Evolutionary conservation across 2,113 vertebrate species (phyloP), one percentile per base, ranked within the genome.

Genomic region (Elgaria multicarinata): DNA sequence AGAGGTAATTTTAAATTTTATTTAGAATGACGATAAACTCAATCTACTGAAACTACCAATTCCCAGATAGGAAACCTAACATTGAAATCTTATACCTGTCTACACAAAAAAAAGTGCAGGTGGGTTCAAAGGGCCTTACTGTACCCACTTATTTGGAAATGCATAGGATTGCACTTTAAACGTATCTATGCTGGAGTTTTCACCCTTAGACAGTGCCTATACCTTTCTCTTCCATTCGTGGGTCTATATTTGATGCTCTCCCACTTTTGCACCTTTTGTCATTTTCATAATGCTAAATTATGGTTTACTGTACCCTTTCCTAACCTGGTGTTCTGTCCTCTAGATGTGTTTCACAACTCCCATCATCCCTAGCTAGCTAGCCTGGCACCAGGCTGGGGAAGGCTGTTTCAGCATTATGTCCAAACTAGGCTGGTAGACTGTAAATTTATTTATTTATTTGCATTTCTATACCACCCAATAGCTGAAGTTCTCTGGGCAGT

Each of bases 1-100:
- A 24, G 72, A 80, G 46, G 67, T 14, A 20, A 22, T n/a, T 87
- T 39, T 12, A 14, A 6, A 22, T 64, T 67, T 24, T 66, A 50
- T 7, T 46, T 71, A 36, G 44, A 26, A 42, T 64, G 22, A n/a
- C 1, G 53, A 80, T 72, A 81, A 0, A 87, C 13, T 76, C 50
- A n/a, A 74, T 22, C 28, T 88, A 4, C 6, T 13, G 1, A 0
- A 4, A 44, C 62, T 1, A 1, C 58, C 74, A 24, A 0, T n/a
- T 20, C 1, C 2, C 64, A 4, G 12, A 74, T 0, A 0, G 0
- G 66, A 44, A 87, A 0, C 4, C 6, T 62, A 44, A 76, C 10
- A 58, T n/a, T 3, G 0, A 12, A 46, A 16, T 20, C 42, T 39
- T 83, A 67, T 67, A 33, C 26, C 62, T 33, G 5, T 67, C 42